phyloP scores from a whole-genome alignment of 2,888 invertebrate genomes.

The Brachyptera putata region DNA sequence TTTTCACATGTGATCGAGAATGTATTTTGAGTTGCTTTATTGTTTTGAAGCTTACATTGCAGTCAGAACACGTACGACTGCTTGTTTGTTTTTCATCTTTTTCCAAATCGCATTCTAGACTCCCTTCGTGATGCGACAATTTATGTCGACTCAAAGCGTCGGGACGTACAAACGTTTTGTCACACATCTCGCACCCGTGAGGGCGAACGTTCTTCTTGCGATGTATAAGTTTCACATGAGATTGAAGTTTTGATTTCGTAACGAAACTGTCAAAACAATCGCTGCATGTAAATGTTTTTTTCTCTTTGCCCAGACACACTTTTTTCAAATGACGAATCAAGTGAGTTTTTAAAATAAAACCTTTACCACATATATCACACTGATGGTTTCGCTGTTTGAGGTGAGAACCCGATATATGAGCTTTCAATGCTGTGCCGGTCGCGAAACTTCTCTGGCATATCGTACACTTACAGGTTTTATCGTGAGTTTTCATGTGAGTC shows the following conservation, averaged over 20 bases:
- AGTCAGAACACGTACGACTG: not conserved
- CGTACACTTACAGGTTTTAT: conserved; percentile 29
- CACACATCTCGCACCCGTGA: conserved; percentile 29
- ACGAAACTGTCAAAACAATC: conserved; percentile 26
- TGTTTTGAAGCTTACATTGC: not conserved
- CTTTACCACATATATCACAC: conserved; percentile 32
- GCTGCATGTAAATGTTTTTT: conserved; percentile 18
- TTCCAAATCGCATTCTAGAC: conserved; percentile 34
- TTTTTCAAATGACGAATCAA: conserved; percentile 32
- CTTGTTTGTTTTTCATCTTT: conserved; percentile 28
- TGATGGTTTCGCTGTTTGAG: conserved; percentile 24
- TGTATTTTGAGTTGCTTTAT: not conserved
- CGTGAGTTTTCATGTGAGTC: conserved; percentile 35
- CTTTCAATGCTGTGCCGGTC: conserved; percentile 24
- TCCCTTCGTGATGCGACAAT: conserved; percentile 27
- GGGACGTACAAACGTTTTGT: conserved; percentile 33
- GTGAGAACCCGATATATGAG: conserved; percentile 27
- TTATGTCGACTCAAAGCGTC: conserved; percentile 35
- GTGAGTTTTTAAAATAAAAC: conserved; percentile 28
- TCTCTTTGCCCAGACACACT: too few species aligned
- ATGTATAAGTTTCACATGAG: conserved; percentile 23
- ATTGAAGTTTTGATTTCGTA: conserved; percentile 24
- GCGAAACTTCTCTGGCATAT: conserved; percentile 28
- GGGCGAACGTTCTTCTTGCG: conserved; percentile 21
- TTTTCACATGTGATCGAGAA: not conserved